Evolutionary conservation across 2,797 vertebrate species (phyloP).

Genomic region (Rhabdomys pumilio): DNA sequence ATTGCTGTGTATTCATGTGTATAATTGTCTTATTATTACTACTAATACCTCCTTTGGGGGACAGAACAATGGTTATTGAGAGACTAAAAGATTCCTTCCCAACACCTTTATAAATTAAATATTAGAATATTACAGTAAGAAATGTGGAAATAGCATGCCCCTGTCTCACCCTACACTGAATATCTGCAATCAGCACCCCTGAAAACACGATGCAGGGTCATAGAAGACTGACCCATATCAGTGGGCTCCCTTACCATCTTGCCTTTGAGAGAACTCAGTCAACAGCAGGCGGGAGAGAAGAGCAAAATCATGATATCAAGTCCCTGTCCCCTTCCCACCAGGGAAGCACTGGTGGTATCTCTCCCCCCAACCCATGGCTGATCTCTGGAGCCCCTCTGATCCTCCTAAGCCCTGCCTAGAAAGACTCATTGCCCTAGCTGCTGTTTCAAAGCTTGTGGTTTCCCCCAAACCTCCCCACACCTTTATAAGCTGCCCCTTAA

Average conservation of each 20-base stretch:
- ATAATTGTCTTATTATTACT: neutral
- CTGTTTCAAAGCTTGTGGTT: neutral
- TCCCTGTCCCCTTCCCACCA: neutral
- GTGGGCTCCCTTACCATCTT: neutral
- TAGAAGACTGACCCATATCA: neutral
- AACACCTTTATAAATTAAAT: slow-evolving; percentile 7
- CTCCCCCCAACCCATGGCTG: neutral
- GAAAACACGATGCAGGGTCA: neutral
- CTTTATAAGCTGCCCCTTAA: neutral
- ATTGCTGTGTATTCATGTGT: neutral
- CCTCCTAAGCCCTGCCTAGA: neutral
- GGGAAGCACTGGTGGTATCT: neutral
- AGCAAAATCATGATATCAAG: neutral
- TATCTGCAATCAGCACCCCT: neutral
- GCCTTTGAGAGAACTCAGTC: neutral
- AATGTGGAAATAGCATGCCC: slow-evolving; percentile 17
- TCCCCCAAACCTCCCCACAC: neutral
- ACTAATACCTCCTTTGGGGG: neutral
- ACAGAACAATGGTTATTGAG: neutral
- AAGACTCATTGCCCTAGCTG: neutral
- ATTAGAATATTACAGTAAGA: slow-evolving; percentile 22
- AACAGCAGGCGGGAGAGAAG: neutral
- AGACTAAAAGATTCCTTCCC: slow-evolving; percentile 33
- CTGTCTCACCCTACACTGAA: neutral
- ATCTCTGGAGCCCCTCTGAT: neutral